Base-by-base conservation (phyloP, 2,797 vertebrate species). In the Xenentodon cancila region DNA sequence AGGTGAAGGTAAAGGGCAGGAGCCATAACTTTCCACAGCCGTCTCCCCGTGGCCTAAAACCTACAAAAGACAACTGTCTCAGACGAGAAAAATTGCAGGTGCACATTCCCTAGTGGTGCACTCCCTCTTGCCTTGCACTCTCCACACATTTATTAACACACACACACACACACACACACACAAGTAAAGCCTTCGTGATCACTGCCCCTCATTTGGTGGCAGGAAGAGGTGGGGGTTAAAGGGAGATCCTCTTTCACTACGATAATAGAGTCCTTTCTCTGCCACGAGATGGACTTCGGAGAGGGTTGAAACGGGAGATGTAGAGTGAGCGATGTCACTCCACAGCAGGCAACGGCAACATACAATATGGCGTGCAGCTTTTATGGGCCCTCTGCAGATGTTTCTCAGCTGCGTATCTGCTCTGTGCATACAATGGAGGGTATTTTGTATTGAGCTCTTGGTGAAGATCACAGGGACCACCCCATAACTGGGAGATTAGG, bases 1-100 rank as follows among this genome's bases (percentile, higher is more conserved):
- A 47, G 46, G 63, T 56, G 50, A 25, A 44, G 59, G 43, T 27
- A 15, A 54, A 55, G 74, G 59, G 50, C 67, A 69, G 59, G 40
- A 64, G 60, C 53, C 75, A 72, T 88, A 69, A 84, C 70, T 80
- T 85, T 83, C 73, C 78, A 66, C 70, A 76, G 80, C 79, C 84
- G 68, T 80, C 70, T 80, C 64, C 64, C 73, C 48, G 59, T 63
- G 59, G 71, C 57, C 6, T 37, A 42, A 66, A 80, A 68, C 77
- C 68, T 44, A 91, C 90, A 91, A 91, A 88, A 91, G 88, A 85
- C 78, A 79, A 88, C 83, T 90, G 87, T 92, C 85, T 91, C 88
- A 82, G 90, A 84, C 80, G 78, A 84, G 84, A 89, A 84, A 87
- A 82, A 88, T 84, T 90, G 87, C 90, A 92, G 90, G 91, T 92